Percentiles rank a stretch among this genome's conserved stretches.
Conservation (phyloP, 2,888 invertebrate genomes). For the Anoncus sp. region DNA sequence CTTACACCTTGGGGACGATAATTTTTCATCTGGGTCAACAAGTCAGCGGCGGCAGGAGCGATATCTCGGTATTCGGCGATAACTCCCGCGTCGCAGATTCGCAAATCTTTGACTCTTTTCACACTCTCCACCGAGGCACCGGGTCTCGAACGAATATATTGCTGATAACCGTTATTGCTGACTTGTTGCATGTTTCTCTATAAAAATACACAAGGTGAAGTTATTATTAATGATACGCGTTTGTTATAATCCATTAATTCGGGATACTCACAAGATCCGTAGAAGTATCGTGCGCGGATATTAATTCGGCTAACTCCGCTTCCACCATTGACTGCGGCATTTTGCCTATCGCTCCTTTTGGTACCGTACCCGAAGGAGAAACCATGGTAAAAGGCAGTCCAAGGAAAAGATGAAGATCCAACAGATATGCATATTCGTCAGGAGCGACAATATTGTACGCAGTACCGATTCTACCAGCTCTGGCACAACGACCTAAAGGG, state of each 20-base stretch:
- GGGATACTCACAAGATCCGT: slow-evolving; percentile 89
- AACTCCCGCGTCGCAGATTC: slow-evolving; percentile 85
- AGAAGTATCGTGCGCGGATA: slow-evolving; percentile 89
- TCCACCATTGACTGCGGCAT: slow-evolving; percentile 93
- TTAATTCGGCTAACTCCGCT: slow-evolving; percentile 91
- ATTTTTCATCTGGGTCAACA: slow-evolving; percentile 88
- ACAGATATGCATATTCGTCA: slow-evolving; percentile 95
- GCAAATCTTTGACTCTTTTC: slow-evolving; percentile 91
- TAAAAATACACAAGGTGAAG: slow-evolving; percentile 8
- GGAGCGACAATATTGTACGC: slow-evolving; percentile 96
- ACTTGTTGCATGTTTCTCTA: slow-evolving; percentile 89
- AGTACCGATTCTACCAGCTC: slow-evolving; percentile 96
- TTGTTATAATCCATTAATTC: not conserved
- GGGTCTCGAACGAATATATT: slow-evolving; percentile 95
- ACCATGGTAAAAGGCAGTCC: slow-evolving; percentile 89
- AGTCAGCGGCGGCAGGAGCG: slow-evolving; percentile 72
- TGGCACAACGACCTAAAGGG: slow-evolving; percentile 92
- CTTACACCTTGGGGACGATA: slow-evolving; percentile 91
- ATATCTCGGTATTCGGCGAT: slow-evolving; percentile 85
- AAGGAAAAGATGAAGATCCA: slow-evolving; percentile 98
- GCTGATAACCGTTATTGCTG: slow-evolving; percentile 94
- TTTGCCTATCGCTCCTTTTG: slow-evolving; percentile 89
- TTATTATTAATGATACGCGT: not conserved
- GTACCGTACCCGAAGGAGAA: slow-evolving; percentile 82
- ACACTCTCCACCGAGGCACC: slow-evolving; percentile 95